Conservation (phyloP, 2,797 vertebrate genomes). For the Pyrocephalus nanus region DNA sequence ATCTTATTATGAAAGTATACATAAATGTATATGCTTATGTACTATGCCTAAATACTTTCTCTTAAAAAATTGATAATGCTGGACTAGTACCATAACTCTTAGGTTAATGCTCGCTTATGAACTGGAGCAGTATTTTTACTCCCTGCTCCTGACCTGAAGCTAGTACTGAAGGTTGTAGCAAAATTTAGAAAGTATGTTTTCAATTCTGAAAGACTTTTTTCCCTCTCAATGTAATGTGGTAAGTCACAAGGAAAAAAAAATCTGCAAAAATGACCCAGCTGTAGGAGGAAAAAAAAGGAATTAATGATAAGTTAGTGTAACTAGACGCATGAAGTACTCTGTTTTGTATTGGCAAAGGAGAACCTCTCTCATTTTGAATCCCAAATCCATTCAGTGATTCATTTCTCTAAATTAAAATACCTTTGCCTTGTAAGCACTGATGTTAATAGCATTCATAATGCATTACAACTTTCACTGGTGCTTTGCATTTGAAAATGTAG, state of each 20-base stretch:
- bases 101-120: not conserved
- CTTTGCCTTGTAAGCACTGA: not conserved
- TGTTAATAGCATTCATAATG: not conserved
- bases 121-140: constrained; percentile 15
- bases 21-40: constrained; percentile 22
- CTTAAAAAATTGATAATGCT: constrained; percentile 4
- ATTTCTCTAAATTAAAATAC: not conserved
- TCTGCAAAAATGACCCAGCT: constrained; percentile 36
- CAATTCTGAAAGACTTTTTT: constrained; percentile 55
- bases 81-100: constrained; percentile 8
- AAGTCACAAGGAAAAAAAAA: constrained; percentile 66
- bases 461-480: not conserved
- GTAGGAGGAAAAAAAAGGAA: constrained; percentile 54
- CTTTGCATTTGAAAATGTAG: constrained; percentile 15
- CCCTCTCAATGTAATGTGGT: constrained; percentile 65
- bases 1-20: constrained; percentile 23
- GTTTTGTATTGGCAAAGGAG: not conserved
- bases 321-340: not conserved
- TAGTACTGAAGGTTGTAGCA: constrained; percentile 23
- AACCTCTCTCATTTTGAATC: constrained; percentile 1
- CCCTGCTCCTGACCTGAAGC: constrained; percentile 26
- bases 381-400: not conserved
- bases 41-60: constrained; percentile 37
- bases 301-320: constrained; percentile 79
- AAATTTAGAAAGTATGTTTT: constrained; percentile 40